phyloP scores from a whole-genome alignment of 2,113 vertebrate species.

The Spea bombifrons region DNA sequence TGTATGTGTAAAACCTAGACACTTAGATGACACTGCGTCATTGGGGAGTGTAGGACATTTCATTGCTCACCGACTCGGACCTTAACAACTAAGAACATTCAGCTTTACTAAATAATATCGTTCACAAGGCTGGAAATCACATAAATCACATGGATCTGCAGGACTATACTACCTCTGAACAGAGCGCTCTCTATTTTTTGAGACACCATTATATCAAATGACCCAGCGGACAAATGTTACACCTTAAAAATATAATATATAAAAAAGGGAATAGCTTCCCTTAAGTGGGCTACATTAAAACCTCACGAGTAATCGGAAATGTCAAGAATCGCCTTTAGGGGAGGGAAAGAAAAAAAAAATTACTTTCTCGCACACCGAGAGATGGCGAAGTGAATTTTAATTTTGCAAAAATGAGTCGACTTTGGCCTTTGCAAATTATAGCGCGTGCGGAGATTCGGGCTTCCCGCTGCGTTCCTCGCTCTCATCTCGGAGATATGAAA shows the following conservation, averaged over 20 bases:
- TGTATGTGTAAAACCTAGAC: no score
- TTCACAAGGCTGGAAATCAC: no score
- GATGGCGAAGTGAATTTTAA: constrained; percentile 22
- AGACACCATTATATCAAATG: not conserved
- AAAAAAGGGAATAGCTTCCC: not conserved
- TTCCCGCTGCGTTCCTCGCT: constrained; percentile 20
- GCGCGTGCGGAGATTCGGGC: not conserved
- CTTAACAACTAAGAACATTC: no score
- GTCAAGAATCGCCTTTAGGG: not conserved
- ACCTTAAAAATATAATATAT: not conserved
- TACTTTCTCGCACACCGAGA: not conserved
- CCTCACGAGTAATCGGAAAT: constrained; percentile 11
- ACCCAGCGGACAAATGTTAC: not conserved
- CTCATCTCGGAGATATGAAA: constrained; percentile 40
- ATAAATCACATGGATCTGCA: not conserved
- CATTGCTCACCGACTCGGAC: no score
- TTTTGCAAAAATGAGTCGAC: constrained; percentile 27
- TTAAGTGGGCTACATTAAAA: constrained; percentile 13
- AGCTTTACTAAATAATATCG: no score
- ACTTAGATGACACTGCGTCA: no score
- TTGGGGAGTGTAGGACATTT: no score
- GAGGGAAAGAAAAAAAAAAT: not conserved
- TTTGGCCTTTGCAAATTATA: constrained; percentile 1
- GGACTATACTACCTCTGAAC: not conserved
- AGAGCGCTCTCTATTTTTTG: no score